phyloP scores from a whole-genome alignment of 1,140 invertebrate genomes.

The Lordiphosa stackelbergi region DNA sequence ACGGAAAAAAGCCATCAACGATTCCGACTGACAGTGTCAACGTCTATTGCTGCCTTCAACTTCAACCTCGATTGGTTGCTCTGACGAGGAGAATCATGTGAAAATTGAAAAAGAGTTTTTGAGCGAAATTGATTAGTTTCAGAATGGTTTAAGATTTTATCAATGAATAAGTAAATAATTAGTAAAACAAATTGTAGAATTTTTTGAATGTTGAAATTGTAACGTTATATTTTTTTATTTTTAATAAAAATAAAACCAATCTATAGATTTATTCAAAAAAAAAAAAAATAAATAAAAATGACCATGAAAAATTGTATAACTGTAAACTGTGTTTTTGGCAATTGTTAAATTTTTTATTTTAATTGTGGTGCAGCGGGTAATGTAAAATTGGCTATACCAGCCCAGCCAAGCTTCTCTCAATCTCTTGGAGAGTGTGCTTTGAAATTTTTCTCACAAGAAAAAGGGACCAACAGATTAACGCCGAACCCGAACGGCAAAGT shows the following conservation, averaged over 20 bases:
- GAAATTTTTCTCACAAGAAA: too few species aligned
- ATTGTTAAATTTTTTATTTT: too few species aligned
- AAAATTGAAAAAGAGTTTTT: conserved; percentile 50
- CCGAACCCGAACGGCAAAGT: too few species aligned
- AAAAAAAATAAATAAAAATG: background rate
- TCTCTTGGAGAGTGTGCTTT: too few species aligned
- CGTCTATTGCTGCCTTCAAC: conserved; percentile 18
- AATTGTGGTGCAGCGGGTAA: too few species aligned
- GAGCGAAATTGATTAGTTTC: conserved; percentile 47
- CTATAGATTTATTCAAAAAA: conserved; percentile 17
- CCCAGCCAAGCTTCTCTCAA: too few species aligned
- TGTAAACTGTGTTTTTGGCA: too few species aligned
- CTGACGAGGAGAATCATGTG: conserved; percentile 33
- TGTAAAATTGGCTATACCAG: too few species aligned
- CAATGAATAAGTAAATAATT: conserved; percentile 32
- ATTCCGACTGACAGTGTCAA: conserved; percentile 74
- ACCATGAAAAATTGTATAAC: too few species aligned
- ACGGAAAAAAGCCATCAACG: conserved; percentile 72
- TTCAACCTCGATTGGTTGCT: conserved; percentile 30
- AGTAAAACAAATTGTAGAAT: conserved; percentile 46
- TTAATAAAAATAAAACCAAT: conserved; percentile 51
- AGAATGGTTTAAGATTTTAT: conserved; percentile 32
- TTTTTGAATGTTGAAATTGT: conserved; percentile 51
- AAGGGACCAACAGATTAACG: too few species aligned
- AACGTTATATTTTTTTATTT: conserved; percentile 62